Base-by-base conservation (phyloP, 2,113 vertebrate species). In the Cyanoderma ruficeps region DNA sequence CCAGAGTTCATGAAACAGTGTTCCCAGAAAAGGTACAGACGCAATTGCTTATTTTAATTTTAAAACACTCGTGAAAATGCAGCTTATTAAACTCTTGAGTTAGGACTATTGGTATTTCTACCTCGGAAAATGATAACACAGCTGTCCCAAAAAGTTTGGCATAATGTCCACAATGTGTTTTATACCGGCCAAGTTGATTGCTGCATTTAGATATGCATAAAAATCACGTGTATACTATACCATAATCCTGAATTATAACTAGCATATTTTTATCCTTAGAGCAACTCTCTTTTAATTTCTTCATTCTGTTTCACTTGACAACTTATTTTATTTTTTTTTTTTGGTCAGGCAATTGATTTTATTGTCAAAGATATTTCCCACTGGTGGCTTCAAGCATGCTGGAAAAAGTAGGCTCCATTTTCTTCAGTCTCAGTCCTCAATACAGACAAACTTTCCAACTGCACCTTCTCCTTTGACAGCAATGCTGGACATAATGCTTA, bases 311-410 rank as follows among this genome's bases (percentile, higher is more conserved):
- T 53, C 52, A 77, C 17, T 50, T 50, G 49, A 68, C 5, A 64
- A 82, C 8, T 76, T 76, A 16, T 42, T 35, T 61, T n/a, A 27
- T 78, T 3, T 21, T 31, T 39, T n/a, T 92, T 80, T 87, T 63
- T 56, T 42, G 4, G 52, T 60, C 39, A 79, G 17, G 14, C 17
- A 87, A 71, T 35, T 68, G 9, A 59, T 82, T 89, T 87, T 53
- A 28, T 21, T 70, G 25, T 33, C 33, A 55, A 59, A 87, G 11
- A 87, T 8, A n/a, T 64, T 65, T 61, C 17, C 61, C 2, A 15
- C 11, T 30, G 11, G 8, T 0, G 0, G 14, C 31, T 90, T 72
- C 50, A 55, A 69, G 61, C 16, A 61, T 9, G 10, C 16, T 80
- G 37, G 55, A 85, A 65, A 71, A 89, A 77, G 35, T 12, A 47